Conservation (phyloP, 2,888 invertebrate species). For the Empis livida region DNA sequence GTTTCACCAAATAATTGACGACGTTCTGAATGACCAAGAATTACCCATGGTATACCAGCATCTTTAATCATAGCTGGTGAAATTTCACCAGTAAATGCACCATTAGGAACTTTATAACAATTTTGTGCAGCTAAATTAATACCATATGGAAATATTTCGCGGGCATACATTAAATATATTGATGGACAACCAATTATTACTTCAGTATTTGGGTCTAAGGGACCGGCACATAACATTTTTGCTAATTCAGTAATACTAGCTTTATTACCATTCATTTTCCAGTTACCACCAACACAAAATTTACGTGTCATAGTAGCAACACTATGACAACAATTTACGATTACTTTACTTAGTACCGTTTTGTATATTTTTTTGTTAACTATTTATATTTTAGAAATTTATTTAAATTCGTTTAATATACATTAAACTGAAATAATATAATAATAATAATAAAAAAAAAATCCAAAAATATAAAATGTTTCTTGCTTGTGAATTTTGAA, state of each 20-base stretch:
- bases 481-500: too few species aligned
- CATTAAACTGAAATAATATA: too few species aligned
- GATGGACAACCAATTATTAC: constrained; percentile 86
- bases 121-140: constrained; percentile 77
- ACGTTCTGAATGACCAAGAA: constrained; percentile 95
- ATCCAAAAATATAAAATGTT: too few species aligned
- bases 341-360: too few species aligned
- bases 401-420: too few species aligned
- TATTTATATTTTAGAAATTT: too few species aligned
- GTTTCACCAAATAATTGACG: constrained; percentile 68
- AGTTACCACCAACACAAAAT: constrained; percentile 99
- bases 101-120: constrained; percentile 74
- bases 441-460: too few species aligned
- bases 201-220: constrained; percentile 72
- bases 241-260: constrained; percentile 58
- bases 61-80: constrained; percentile 95
- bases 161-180: constrained; percentile 66
- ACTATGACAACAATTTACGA: too few species aligned
- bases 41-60: constrained; percentile 84
- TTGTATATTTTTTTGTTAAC: too few species aligned
- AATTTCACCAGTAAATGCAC: constrained; percentile 94
- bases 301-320: constrained; percentile 55
- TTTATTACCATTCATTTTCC: constrained; percentile 98
- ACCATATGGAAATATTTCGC: constrained; percentile 51
- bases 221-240: constrained; percentile 58